Base-by-base conservation (phyloP, 2,113 vertebrate species). In the Coracopsis vasa region DNA sequence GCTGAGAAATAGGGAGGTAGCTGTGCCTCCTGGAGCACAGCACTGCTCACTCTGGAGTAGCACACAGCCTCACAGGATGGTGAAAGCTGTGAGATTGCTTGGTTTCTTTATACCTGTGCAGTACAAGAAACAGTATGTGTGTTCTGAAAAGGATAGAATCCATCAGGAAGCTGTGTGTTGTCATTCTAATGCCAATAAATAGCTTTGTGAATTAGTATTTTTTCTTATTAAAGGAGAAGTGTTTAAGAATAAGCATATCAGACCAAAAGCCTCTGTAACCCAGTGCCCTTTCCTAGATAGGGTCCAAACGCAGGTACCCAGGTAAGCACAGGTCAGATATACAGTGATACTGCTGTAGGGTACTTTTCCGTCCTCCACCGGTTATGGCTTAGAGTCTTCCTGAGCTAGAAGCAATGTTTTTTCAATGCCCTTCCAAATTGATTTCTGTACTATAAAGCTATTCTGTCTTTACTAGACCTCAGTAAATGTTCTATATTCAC, bases 41-140 rank as follows among this genome's bases (percentile, higher is more conserved):
- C 1, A 1, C 28, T 47, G 7, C 29, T 51, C 8, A 18, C 3
- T 20, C 7, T 33, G 21, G 11, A 41, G 5, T 13, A 12, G 7
- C 1, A 0, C 0, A 0, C 27, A 29, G 41, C 15, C 28, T 13
- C 2, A 0, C 19, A 2, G 8, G 5, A 7, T 39, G 29, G 5
- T 70, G 37, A 35, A 31, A n/a, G 11, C n/a, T 51, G 10, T 20
- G 17, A 6, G 15, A 9, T 9, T 84, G 31, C 28, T 79, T 16
- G 2, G 15, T 45, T 92, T 39, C 5, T 70, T 39, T 50, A 16
- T 39, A 13, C 6, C 7, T 64, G 2, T 29, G 16, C 8, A 16
- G 13, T 37, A 13, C 7, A 28, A 77, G 18, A 23, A 56, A 6
- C 2, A 2, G 19, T 51, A 2, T 27, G 3, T 25, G 7, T n/a